Percentiles rank a stretch among this genome's conserved stretches.
phyloP scores from a whole-genome alignment of 2,797 vertebrate species.

The Pipistrellus pygmaeus region DNA sequence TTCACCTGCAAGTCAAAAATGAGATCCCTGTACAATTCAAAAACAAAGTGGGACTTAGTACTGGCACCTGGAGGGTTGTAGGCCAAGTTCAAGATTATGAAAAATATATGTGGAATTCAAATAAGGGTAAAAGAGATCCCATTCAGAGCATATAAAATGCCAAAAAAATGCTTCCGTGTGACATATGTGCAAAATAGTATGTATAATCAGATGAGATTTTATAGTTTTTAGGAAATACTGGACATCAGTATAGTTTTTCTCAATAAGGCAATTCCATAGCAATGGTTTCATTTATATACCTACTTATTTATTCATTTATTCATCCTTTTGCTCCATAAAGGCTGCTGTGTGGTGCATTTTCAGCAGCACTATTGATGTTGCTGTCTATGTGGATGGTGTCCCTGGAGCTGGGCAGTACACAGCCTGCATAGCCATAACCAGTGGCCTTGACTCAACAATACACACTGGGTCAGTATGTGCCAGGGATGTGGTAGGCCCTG shows the following conservation, averaged over 20 bases:
- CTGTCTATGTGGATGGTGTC: not conserved
- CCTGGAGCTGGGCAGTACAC: not conserved
- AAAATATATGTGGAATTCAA: conserved; percentile 78
- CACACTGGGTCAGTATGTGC: not conserved
- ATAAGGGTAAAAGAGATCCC: conserved; percentile 43
- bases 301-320: not conserved
- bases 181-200: not conserved
- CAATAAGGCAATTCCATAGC: not conserved
- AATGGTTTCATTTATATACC: not conserved
- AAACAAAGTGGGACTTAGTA: conserved; percentile 69
- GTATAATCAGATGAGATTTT: not conserved
- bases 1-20: conserved; percentile 77
- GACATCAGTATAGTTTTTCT: not conserved
- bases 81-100: conserved; percentile 76
- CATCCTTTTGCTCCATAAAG: not conserved
- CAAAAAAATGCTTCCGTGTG: not conserved
- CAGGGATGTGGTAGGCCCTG: not conserved
- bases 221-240: not conserved
- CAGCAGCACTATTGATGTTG: not conserved
- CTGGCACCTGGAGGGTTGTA: conserved; percentile 54
- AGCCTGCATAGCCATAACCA: not conserved
- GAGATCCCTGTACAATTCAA: conserved; percentile 59
- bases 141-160: conserved; percentile 21
- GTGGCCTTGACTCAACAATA: not conserved
- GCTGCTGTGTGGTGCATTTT: not conserved